Base-by-base conservation (phyloP, 2,797 vertebrate genomes). In the Sus cebifrons region DNA sequence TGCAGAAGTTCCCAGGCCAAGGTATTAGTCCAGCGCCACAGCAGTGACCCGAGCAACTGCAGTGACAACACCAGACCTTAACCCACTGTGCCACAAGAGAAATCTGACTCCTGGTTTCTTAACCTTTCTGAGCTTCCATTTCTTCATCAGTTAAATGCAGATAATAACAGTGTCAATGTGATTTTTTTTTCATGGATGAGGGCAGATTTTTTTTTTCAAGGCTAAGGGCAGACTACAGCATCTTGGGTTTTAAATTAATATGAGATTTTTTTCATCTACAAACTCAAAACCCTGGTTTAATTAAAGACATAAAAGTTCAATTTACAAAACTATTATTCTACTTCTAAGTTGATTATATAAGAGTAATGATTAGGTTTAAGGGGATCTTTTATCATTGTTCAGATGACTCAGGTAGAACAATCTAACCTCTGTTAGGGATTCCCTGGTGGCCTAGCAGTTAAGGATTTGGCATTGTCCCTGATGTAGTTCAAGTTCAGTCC, bases 171-270 rank as follows among this genome's bases (percentile, higher is more conserved):
- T 6, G 3, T 82, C 73, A 36, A 17, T 62, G 56, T 71, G 6
- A 29, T 36, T 58, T 60, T 83, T 77, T 93, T 32, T 65, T 75
- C 64, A 78, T 75, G 40, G 77, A 71, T 73, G 36, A 77, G 64
- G 71, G 27, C 14, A 83, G 64, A 83, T 68, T 82, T 67, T 67
- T 16, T 83, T 77, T 93, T 32, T 65, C 70, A 62, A 78, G 65
- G 77, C 77, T 73, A n/a, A 77, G 64, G 71, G 27, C 14, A 83
- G 21, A 87, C 70, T 81, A 71, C 17, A 85, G 25, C n/a, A 87
- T 67, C n/a, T 96, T 86, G 60, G 58, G n/a, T 67, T 95, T 92
- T 86, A 86, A 65, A n/a, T 95, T 49, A 87, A 84, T 62, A 65
- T 64, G 70, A 91, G 70, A 54, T 49, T 79, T 88, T 88, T 81